Conservation (phyloP, 2,113 vertebrate genomes). For the Malurus alboscapulatus region DNA sequence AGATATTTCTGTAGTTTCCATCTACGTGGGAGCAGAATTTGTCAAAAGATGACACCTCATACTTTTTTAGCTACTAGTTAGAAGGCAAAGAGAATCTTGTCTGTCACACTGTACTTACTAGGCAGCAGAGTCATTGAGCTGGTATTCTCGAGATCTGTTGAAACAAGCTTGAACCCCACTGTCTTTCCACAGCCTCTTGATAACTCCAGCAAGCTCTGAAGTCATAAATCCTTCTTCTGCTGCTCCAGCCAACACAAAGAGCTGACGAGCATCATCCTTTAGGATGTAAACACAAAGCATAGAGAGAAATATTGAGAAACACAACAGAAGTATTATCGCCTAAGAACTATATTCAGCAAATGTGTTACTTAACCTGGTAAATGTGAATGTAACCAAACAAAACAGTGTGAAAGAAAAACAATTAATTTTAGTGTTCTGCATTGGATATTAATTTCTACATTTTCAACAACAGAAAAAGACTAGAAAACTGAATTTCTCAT, state of each 20-base stretch:
- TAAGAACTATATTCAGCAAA: neutral
- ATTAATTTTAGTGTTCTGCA: neutral
- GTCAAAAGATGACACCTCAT: neutral
- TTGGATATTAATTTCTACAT: neutral
- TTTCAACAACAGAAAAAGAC: neutral
- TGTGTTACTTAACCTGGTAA: neutral
- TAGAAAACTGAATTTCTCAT: neutral
- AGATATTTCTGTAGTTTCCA: neutral
- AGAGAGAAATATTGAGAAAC: neutral
- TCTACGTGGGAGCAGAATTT: neutral
- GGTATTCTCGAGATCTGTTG: slow-evolving; percentile 95
- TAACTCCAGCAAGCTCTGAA: slow-evolving; percentile 92
- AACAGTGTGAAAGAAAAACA: neutral
- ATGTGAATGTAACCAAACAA: neutral
- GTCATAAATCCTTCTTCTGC: slow-evolving; percentile 99
- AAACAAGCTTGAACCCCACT: slow-evolving; percentile 94
- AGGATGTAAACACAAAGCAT: neutral
- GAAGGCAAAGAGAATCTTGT: neutral
- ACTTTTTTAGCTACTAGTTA: neutral
- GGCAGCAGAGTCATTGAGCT: slow-evolving; percentile 97
- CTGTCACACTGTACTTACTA: slow-evolving; percentile 83
- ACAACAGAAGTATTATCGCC: neutral
- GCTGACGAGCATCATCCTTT: slow-evolving; percentile 95
- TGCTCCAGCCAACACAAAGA: slow-evolving; percentile 94
- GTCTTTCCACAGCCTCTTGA: slow-evolving; percentile 96